These are phyloP conservation scores for Carterocephalus palaemon DNA, from an alignment of 2,888 invertebrate species.

Conservation along the genomic window DNA sequence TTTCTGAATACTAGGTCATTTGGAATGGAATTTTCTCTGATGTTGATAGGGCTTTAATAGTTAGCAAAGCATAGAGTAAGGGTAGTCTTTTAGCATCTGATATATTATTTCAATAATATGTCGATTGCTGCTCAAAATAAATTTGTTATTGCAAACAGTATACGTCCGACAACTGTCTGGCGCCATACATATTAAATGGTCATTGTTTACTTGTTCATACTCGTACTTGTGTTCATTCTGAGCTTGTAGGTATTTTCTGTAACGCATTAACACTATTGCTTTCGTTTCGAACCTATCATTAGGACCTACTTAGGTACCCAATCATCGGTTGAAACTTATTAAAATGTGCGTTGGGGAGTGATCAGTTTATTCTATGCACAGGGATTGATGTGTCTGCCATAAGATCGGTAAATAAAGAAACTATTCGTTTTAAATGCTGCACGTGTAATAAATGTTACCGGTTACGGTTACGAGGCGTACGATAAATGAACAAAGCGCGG, in stretches of 20 bases:
- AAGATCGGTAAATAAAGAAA: slow-evolving; percentile 26
- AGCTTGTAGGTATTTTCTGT: slow-evolving; percentile 2
- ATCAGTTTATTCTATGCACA: slow-evolving; percentile 16
- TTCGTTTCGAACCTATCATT: slow-evolving; percentile 11
- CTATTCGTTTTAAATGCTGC: slow-evolving; percentile 41
- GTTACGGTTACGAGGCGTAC: slow-evolving; percentile 47
- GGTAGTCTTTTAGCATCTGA: too few species aligned
- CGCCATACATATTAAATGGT: slow-evolving; percentile 17
- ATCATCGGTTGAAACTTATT: slow-evolving; percentile 8
- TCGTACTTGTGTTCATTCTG: slow-evolving; percentile 3
- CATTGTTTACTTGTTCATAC: slow-evolving; percentile 13
- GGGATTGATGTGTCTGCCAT: slow-evolving; percentile 19
- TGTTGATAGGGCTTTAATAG: too few species aligned
- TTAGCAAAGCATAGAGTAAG: too few species aligned
- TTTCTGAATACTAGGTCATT: too few species aligned
- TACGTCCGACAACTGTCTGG: slow-evolving; percentile 13
- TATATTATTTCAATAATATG: too few species aligned
- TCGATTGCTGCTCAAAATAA: slow-evolving; percentile 3
- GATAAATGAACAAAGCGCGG: slow-evolving; percentile 60
- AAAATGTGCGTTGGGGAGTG: slow-evolving; percentile 19
- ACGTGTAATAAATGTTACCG: slow-evolving; percentile 41
- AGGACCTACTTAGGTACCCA: too few species aligned
- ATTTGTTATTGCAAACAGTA: slow-evolving; percentile 12
- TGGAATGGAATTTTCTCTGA: too few species aligned
- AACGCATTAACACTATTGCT: slow-evolving; percentile 12